Conservation (phyloP, 2,797 vertebrate genomes). For the Gambelia wislizenii region DNA sequence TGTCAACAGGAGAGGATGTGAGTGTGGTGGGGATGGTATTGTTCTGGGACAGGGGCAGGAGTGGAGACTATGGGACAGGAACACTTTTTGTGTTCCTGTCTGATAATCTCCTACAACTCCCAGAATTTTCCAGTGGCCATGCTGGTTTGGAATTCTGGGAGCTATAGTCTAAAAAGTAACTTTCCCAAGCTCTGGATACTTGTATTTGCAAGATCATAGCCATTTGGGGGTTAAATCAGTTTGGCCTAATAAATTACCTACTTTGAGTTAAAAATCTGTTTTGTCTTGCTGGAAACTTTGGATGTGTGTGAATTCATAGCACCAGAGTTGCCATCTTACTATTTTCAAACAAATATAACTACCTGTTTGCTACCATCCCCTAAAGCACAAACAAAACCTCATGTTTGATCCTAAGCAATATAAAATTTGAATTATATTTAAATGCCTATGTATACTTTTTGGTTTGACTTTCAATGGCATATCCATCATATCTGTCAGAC, state of each 20-base stretch:
- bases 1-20: too few relatives aligned
- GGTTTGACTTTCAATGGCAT: neutral
- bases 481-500: constrained; percentile 35
- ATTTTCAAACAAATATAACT: neutral
- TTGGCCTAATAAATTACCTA: neutral
- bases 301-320: neutral
- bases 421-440: constrained; percentile 2
- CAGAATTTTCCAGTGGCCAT: too few relatives aligned
- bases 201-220: neutral
- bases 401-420: constrained; percentile 6
- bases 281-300: neutral
- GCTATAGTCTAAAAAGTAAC: neutral
- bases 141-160: neutral
- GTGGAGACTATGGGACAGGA: too few relatives aligned
- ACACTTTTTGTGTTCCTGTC: too few relatives aligned
- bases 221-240: neutral
- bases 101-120: too few relatives aligned
- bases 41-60: too few relatives aligned
- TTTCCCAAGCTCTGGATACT: neutral
- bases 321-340: neutral
- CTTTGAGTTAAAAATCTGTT: neutral
- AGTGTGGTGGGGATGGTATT: too few relatives aligned
- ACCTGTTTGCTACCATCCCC: neutral
- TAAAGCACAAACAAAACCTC: neutral
- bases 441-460: neutral